Percentiles rank a stretch among this genome's conserved stretches.
Evolutionary conservation across 2,888 invertebrate species (phyloP).

Genomic region (Tetragonisca angustula): DNA sequence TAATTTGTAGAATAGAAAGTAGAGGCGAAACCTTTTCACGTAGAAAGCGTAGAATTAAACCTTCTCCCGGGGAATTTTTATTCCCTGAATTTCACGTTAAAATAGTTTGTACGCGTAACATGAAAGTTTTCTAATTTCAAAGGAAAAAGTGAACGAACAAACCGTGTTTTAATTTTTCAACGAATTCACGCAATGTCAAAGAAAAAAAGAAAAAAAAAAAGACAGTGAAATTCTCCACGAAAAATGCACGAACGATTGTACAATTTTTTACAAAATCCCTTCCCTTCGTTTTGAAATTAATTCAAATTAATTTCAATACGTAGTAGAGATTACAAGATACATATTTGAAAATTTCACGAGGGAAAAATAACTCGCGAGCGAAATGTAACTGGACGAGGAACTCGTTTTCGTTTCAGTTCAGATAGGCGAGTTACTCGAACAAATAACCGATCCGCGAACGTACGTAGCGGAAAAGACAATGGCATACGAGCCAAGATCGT

Average conservation of each 20-base stretch:
- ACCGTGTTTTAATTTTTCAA: too few species aligned
- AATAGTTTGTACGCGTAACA: background rate
- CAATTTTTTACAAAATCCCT: too few species aligned
- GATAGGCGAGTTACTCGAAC: constrained; percentile 14
- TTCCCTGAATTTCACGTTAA: background rate
- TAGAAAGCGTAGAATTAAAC: background rate
- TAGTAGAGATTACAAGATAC: too few species aligned
- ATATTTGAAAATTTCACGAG: background rate
- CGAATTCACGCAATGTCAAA: too few species aligned
- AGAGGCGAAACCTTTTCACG: background rate
- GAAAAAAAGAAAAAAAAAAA: too few species aligned
- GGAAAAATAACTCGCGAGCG: background rate
- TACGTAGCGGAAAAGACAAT: constrained; percentile 26
- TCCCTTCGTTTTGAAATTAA: too few species aligned
- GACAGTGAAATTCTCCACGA: too few species aligned
- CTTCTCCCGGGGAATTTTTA: background rate
- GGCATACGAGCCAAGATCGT: constrained; percentile 14
- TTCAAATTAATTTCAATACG: too few species aligned
- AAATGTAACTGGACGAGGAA: constrained; percentile 7
- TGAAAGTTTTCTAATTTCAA: background rate
- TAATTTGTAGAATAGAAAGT: too few species aligned
- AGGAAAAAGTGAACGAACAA: too few species aligned
- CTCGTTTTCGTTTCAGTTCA: constrained; percentile 6
- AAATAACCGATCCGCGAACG: constrained; percentile 12
- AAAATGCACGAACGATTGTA: too few species aligned